Conservation (phyloP, 2,888 invertebrate species). For the Serrognathus titanus region DNA sequence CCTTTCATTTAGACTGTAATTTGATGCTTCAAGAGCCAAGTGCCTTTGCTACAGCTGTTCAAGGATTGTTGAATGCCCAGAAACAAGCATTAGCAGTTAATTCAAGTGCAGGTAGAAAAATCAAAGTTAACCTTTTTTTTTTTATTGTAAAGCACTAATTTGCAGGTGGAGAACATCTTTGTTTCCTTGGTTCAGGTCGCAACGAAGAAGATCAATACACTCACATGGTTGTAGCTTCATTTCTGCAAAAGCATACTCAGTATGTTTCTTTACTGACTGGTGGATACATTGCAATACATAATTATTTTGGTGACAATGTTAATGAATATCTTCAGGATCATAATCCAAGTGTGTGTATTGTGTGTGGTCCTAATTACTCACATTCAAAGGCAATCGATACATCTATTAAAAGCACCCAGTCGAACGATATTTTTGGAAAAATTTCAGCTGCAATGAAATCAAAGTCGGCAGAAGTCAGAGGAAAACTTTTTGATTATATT, state of each 20-base stretch:
- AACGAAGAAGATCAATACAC: conserved; percentile 94
- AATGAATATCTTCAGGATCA: conserved; percentile 83
- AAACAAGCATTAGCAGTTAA: conserved; percentile 81
- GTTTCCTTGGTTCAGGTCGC: conserved; percentile 90
- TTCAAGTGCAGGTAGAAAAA: conserved; percentile 66
- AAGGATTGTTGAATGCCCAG: conserved; percentile 87
- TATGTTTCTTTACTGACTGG: conserved; percentile 91
- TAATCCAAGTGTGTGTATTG: conserved; percentile 73
- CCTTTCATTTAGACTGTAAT: conserved; percentile 96
- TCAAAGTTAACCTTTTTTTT: not conserved
- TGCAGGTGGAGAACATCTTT: conserved; percentile 76
- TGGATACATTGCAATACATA: conserved; percentile 83
- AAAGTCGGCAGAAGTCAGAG: conserved; percentile 89
- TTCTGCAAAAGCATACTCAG: conserved; percentile 88
- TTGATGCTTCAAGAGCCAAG: conserved; percentile 95
- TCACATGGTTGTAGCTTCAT: conserved; percentile 97
- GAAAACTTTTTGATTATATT: conserved; percentile 88
- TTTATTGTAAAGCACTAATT: conserved; percentile 3
- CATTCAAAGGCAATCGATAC: conserved; percentile 37
- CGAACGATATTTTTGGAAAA: conserved; percentile 75
- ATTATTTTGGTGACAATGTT: conserved; percentile 78
- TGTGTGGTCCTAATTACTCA: conserved; percentile 60
- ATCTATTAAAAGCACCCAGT: conserved; percentile 36
- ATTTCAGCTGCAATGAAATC: conserved; percentile 83
- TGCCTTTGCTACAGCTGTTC: conserved; percentile 91